Base-by-base conservation (phyloP, 2,888 invertebrate genomes). In the Cheilosia urbana region DNA sequence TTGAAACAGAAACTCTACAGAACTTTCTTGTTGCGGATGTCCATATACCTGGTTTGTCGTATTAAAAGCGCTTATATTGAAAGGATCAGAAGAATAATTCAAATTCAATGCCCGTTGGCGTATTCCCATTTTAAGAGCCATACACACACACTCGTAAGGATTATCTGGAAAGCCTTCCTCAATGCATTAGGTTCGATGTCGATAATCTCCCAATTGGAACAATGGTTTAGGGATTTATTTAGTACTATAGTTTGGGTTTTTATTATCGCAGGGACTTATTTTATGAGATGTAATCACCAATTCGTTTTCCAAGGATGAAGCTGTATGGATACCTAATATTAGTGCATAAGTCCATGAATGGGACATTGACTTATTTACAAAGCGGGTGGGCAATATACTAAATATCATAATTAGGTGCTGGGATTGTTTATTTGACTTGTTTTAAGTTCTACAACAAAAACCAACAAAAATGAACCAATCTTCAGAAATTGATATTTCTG, bases 131-230 rank as follows among this genome's bases (percentile, higher is more conserved):
- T 51, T 17, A 51, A 51, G 60, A 60, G 60, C 58, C 69, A 58
- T 21, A 71, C 13, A 58, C 34, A 49, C 47, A 71, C 69, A 58
- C 58, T 58, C 27, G 34, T 51, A 17, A 58, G 40, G 71, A 60
- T 71, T 37, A 71, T 71, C 58, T 27, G 17, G 47, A 71, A 60
- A 60, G 24, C 51, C 71, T 37, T 71, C 60, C 49, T 60, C 49
- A 58, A 47, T 1, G 24, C 7, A 49, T 58, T 37, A 15, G 47
- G 58, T 58, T 71, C 58, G 34, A 71, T 71, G 30, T 49, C 13
- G 49, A 30, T 71, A 71, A 60, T 60, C 60, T 58, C 21, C 15
- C 34, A 27, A 49, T 60, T 27, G 24, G 71, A 37, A 71, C 58
- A 71, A 60, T 71, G 17, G 45, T 45, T 45, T 15, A 7, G 45